Conservation (phyloP, 2,113 vertebrate genomes). For the Malaclemys terrapin region DNA sequence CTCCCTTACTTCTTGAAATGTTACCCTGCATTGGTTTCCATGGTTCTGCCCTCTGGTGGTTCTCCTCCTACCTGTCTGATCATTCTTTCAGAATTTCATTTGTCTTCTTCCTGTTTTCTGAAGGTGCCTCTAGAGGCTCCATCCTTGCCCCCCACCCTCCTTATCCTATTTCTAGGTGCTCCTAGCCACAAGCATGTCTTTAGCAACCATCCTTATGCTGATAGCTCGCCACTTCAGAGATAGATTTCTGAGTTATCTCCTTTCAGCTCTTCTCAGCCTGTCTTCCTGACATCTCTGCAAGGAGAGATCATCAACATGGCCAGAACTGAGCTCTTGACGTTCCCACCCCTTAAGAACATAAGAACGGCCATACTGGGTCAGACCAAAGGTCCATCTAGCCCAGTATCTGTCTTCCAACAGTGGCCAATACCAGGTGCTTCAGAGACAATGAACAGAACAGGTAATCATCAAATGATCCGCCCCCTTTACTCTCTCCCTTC, state of each 20-base stretch:
- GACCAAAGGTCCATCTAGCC: too few species aligned
- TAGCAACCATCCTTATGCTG: neutral
- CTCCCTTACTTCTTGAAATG: neutral
- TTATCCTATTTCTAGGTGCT: neutral
- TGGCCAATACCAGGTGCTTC: too few species aligned
- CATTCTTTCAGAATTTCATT: neutral
- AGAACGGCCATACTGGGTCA: too few species aligned
- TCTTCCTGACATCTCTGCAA: neutral
- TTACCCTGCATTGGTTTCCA: neutral
- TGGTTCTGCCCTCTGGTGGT: neutral
- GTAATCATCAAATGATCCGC: too few species aligned
- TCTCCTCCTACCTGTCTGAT: neutral
- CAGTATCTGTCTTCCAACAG: too few species aligned
- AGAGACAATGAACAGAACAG: too few species aligned
- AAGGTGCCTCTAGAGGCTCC: neutral
- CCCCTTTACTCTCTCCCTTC: neutral
- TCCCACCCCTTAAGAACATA: neutral
- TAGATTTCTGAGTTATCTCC: neutral
- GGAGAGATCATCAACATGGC: neutral
- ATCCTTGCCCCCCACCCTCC: neutral
- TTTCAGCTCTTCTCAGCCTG: neutral
- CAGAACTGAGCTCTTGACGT: neutral
- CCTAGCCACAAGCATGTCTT: neutral
- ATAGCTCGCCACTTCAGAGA: neutral
- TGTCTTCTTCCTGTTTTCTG: neutral